Base-by-base conservation (phyloP, 2,888 invertebrate genomes). In the Trachelus iudaicus region DNA sequence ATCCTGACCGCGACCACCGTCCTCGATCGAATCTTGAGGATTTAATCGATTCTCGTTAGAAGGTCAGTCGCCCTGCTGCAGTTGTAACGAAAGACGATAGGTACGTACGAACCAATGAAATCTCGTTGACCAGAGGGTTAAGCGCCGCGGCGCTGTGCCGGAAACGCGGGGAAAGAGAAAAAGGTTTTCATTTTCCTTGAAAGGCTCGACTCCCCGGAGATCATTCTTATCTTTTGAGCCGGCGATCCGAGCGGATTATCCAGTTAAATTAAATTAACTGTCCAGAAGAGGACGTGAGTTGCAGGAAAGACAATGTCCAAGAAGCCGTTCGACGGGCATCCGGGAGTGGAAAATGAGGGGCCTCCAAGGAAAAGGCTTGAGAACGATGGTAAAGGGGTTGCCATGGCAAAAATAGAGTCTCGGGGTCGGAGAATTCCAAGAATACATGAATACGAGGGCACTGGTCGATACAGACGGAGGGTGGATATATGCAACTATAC, bases 151-250 rank as follows among this genome's bases (percentile, higher is more conserved):
- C 15, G 37, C 37, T 15, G 15, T 4, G 15, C 13, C 4, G 15
- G 15, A 40, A 40, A 0, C 40, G 4, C 15, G 40, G 4, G 40
- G 40, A 15, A 40, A 4, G 40, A 15, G 34, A 15, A 1, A 15
- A 40, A 15, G 1, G 6, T 77, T 78, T 56, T 79, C 80, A 76
- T 73, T 76, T 81, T 75, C 76, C 40, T 78, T 71, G 71, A 69
- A 80, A 80, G 77, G 77, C 73, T 75, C 79, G 75, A 77, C 78
- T 77, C 80, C 81, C 81, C 76, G 34, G 69, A 68, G 81, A 79
- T 80, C 80, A 79, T 76, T 73, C 71, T 79, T 80, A 78, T 81
- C 81, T 81, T 75, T 75, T 73, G 12, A 37, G 37, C 13, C 75
- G 75, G 56, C 75, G 33, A 15, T 15, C 34, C 68, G 75, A 56